Conservation (phyloP, 2,888 invertebrate species). For the Pachliopta kotzebuea region DNA sequence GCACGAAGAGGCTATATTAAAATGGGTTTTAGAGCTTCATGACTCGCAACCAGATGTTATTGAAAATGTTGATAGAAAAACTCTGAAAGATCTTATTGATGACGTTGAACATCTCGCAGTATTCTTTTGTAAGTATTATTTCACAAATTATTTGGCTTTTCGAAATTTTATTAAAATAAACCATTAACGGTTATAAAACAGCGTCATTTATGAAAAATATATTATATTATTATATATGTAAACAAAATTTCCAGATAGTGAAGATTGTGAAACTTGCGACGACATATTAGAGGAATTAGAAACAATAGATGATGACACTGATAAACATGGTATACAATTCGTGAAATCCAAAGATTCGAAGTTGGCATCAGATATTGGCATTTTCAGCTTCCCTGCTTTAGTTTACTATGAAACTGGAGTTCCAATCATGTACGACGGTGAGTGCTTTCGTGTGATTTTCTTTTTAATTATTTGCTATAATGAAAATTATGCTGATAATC, state of each 20-base stretch:
- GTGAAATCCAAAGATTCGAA: conserved; percentile 95
- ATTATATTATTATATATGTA: too few species aligned
- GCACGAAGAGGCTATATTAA: conserved; percentile 94
- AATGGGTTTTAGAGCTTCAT: conserved; percentile 93
- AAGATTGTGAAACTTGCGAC: conserved; percentile 91
- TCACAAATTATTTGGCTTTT: not conserved
- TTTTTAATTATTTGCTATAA: not conserved
- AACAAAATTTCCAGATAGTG: conserved; percentile 82
- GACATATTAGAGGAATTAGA: conserved; percentile 93
- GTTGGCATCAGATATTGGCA: conserved; percentile 93
- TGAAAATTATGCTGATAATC: not conserved
- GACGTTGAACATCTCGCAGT: conserved; percentile 96
- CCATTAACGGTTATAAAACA: too few species aligned
- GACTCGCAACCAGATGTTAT: conserved; percentile 93
- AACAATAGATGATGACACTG: conserved; percentile 95
- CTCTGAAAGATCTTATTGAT: conserved; percentile 92
- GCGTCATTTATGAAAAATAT: too few species aligned
- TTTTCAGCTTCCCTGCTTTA: conserved; percentile 94
- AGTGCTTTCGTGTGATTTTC: conserved; percentile 54
- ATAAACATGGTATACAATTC: conserved; percentile 95
- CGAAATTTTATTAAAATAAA: not conserved
- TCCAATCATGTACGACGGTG: conserved; percentile 97
- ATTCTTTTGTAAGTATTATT: conserved; percentile 88
- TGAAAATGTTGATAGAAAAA: conserved; percentile 94
- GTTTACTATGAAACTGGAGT: conserved; percentile 96